phyloP scores from a whole-genome alignment of 1,140 invertebrate genomes.

The Drosophila jambulina region DNA sequence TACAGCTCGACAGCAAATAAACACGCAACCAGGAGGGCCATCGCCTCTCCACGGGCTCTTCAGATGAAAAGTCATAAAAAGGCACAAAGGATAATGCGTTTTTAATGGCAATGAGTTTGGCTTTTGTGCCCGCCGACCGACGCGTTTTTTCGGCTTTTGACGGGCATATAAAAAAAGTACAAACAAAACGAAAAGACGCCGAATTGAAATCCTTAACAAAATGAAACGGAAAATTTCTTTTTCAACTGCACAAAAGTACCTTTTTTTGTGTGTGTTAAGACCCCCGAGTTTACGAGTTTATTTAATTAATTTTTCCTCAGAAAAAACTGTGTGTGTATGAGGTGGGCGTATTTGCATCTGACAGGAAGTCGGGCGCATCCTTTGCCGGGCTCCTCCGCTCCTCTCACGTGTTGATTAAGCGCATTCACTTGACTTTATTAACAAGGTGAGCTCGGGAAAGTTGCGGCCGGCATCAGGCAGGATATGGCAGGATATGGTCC shows the following conservation, averaged over 20 bases:
- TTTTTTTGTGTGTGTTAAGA: conserved; percentile 10
- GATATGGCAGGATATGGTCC: conserved; percentile 24
- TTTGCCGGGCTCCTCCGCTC: conserved; percentile 11
- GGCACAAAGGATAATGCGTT: conserved; percentile 82
- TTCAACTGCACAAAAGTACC: conserved; percentile 49
- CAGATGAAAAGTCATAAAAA: conserved; percentile 81
- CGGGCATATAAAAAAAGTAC: conserved; percentile 23
- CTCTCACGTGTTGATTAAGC: conserved; percentile 75
- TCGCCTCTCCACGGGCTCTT: conserved; percentile 58
- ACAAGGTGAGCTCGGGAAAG: conserved; percentile 47
- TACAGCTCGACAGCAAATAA: conserved; percentile 74
- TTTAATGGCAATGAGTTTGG: conserved; percentile 81
- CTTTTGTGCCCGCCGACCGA: conserved; percentile 58
- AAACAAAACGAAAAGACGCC: conserved; percentile 45
- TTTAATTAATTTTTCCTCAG: conserved; percentile 57
- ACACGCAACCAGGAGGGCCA: conserved; percentile 58
- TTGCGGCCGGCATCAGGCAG: conserved; percentile 42
- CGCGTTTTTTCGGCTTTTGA: conserved; percentile 62
- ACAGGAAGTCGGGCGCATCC: conserved; percentile 43
- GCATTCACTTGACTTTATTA: conserved; percentile 82
- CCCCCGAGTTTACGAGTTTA: conserved; percentile 32
- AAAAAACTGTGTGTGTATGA: not conserved
- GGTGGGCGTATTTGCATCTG: conserved; percentile 30
- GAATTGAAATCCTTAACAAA: conserved; percentile 64
- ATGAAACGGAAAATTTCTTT: conserved; percentile 70